A percentile compares a stretch with the other conserved stretches of the same genome.
Conservation (phyloP, 2,888 invertebrate species). For the Mystacides longicornis region DNA sequence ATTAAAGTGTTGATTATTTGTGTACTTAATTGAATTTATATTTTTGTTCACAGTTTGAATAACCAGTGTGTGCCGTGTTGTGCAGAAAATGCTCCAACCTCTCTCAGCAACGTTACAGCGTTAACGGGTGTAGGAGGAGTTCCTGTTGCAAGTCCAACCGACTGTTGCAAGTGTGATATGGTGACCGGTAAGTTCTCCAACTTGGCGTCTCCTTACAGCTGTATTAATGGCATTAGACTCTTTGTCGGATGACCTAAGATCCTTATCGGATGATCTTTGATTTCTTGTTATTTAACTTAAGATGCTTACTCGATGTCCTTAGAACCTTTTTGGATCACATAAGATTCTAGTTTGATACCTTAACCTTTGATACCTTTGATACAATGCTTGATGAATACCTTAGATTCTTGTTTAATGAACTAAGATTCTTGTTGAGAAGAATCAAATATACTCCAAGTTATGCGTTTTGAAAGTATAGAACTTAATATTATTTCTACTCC, state of each 20-base stretch:
- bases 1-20: not conserved
- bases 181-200: conserved; percentile 58
- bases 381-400: no score
- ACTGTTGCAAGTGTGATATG: conserved; percentile 64
- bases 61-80: conserved; percentile 73
- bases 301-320: no score
- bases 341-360: no score
- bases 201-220: no score
- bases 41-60: conserved; percentile 46
- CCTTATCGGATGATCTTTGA: no score
- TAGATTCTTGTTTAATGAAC: no score
- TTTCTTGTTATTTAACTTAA: no score
- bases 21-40: not conserved
- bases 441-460: no score
- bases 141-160: conserved; percentile 35
- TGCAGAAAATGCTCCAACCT: conserved; percentile 40
- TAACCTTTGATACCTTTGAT: no score
- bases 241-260: not conserved
- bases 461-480: no score
- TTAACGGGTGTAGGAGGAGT: conserved; percentile 31
- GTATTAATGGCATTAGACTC: not conserved
- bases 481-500: conserved; percentile 15
- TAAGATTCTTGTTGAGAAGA: no score
- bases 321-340: no score
- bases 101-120: conserved; percentile 18